Evolutionary conservation across 2,113 vertebrate species (phyloP).

Genomic region (Vireo altiloquus): DNA sequence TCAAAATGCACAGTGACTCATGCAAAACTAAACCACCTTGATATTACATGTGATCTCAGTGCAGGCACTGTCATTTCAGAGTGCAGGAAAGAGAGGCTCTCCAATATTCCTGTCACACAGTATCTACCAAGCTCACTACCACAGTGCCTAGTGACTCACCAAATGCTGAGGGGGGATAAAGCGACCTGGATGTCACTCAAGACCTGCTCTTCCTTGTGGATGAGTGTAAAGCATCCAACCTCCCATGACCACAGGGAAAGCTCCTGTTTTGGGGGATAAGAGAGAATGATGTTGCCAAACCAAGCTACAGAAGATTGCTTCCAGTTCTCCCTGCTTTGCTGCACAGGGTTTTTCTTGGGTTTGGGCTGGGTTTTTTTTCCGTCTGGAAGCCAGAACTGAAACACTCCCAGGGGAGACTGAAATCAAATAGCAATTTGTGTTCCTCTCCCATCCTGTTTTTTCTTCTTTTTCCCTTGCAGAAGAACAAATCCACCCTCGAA

Average conservation of each 20-base stretch:
- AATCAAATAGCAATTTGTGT: conserved; percentile 20
- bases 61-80: conserved; percentile 7
- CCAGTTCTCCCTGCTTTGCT: neutral
- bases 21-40: neutral
- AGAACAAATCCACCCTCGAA: conserved; percentile 12
- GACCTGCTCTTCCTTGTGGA: neutral
- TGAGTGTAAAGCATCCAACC: neutral
- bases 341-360: neutral
- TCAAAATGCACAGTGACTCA: conserved; percentile 23
- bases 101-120: neutral
- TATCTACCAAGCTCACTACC: neutral
- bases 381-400: neutral
- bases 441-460: conserved; percentile 37
- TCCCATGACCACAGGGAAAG: neutral
- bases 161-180: neutral
- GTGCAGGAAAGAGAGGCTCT: neutral
- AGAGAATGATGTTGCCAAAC: neutral
- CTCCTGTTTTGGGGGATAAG: neutral
- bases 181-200: neutral
- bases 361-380: neutral
- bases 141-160: neutral
- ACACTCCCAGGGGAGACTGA: neutral
- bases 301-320: neutral
- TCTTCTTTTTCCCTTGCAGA: conserved; percentile 20
- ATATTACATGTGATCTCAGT: neutral